Evolutionary conservation across 2,113 vertebrate genomes (phyloP).

Genomic region (Naja naja): DNA sequence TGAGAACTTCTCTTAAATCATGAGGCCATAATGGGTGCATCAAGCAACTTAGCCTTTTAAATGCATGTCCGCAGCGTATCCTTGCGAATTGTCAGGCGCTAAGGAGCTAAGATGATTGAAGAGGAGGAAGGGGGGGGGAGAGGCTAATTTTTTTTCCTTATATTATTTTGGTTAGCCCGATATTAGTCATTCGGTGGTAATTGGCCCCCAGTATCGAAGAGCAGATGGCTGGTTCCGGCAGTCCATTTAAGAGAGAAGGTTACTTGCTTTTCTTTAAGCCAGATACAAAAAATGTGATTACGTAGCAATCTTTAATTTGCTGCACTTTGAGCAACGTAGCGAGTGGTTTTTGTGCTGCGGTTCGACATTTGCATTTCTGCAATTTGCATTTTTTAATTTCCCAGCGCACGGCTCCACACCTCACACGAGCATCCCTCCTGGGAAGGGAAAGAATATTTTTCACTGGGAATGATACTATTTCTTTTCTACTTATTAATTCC

Average conservation of each 20-base stretch:
- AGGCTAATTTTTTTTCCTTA: neutral
- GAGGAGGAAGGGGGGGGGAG: constrained; percentile 1
- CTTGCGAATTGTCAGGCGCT: constrained; percentile 64
- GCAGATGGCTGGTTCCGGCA: constrained; percentile 39
- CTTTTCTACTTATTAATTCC: constrained; percentile 66
- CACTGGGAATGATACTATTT: constrained; percentile 69
- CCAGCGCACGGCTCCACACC: constrained; percentile 68
- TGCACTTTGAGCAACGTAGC: constrained; percentile 72
- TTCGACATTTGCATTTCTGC: constrained; percentile 74
- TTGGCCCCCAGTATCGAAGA: constrained; percentile 52
- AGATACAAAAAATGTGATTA: constrained; percentile 77
- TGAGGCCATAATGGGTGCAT: constrained; percentile 17
- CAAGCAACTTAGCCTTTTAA: constrained; percentile 18
- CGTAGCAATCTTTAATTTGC: constrained; percentile 77
- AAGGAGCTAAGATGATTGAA: constrained; percentile 53
- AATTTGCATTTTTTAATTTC: constrained; percentile 81
- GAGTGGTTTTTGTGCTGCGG: constrained; percentile 55
- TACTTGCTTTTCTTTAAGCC: constrained; percentile 70
- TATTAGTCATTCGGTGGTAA: constrained; percentile 49
- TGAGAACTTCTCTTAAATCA: neutral
- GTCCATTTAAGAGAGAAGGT: constrained; percentile 71
- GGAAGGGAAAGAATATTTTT: constrained; percentile 68
- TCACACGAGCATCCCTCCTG: constrained; percentile 64
- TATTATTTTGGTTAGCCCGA: constrained; percentile 42
- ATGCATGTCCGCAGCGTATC: constrained; percentile 30